Evolutionary conservation across 2,113 vertebrate species (phyloP), one percentile per base, ranked within the genome.

Genomic region (Lasiurus cinereus): DNA sequence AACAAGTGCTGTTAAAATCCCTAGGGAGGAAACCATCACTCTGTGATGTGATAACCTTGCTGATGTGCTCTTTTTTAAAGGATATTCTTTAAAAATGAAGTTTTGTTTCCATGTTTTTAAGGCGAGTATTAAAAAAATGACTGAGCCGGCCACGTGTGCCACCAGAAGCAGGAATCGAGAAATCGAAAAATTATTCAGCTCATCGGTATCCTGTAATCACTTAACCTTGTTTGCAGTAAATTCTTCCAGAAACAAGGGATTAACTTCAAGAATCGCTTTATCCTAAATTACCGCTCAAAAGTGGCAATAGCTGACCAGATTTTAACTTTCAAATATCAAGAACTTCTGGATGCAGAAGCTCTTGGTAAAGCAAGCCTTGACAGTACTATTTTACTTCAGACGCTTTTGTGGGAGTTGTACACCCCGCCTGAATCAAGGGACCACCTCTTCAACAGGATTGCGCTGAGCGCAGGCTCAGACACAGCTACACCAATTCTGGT

Each of bases 81-180:
- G 36, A 33, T 12, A 31, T 14, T 79, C 52, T 67, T 15, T 56
- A 79, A 91, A 52, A 78, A 56, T 16, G 19, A 72, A 80, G 31
- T 64, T 89, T 48, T 76, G 29, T 79, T 88, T 78, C 69, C 27
- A 67, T 64, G 82, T 94, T 73, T 12, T 77, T 62, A 43, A 31
- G 50, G 22, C 36, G 76, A 29, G 18, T 92, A 78, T 59, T 95
- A 90, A 93, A 39, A 39, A 94, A 94, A 80, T 69, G 54, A 86
- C 1, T 74, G 66, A 87, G 70, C 54, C 88, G 62, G 83, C 67
- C 70, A 70, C 72, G n/a, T 62, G 11, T 56, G 52, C 46, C 74
- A 86, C 46, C 83, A 89, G 86, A 95, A 46, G 83, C 79, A 94
- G 64, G 64, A 78, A 89, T 85, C 39, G 74, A 94, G n/a, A 82